Evolutionary conservation across 2,113 vertebrate species (phyloP), one percentile per base, ranked within the genome.

Genomic region (Triplophysa rosa): DNA sequence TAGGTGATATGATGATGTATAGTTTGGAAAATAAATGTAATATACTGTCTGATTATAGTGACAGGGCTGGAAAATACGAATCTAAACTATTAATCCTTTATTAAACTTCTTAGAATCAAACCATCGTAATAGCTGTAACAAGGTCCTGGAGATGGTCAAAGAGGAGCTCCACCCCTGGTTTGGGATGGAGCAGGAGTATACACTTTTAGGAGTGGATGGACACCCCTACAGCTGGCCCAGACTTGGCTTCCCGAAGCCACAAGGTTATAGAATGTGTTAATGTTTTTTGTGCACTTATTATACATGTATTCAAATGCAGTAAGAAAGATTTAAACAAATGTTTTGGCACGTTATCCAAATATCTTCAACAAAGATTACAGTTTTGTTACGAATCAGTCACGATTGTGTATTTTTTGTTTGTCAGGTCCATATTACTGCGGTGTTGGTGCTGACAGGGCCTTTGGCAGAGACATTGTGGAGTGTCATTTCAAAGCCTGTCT

Each of bases 401-500:
- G 16, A 13, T 10, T 24, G 67, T 54, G 17, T 37, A 4, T 77
- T 9, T 70, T 9, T 12, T 49, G 67, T 65, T 33, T 74, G 9
- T 77, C 83, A 97, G 96, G 95, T 21, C 95, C 93, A 0, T 96
- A 96, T 75, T 96, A 97, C 88, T 97, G 95, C 0, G 91, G 93
- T 0, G 94, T 97, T 67, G 95, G 96, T 21, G 92, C 95, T 1
- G 88, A 95, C 71, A 90, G 89, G 40, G 93, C 93, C 7, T 95
- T 90, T 0, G 95, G 94, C 58, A 90, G 95, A 0, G 96, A 96
- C 66, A 91, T 97, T 0, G 90, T 95, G 54, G 95, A 96, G 80
- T 89, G 89, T 37, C 93, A 94, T 88, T 94, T 93, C 91, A 93
- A 92, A 86, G 94, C 93, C 0, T 95, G 94, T 70, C 81, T 95